Evolutionary conservation across 1,140 invertebrate species (phyloP), one percentile per base, ranked within the genome.

Genomic region (Nymphalis io): DNA sequence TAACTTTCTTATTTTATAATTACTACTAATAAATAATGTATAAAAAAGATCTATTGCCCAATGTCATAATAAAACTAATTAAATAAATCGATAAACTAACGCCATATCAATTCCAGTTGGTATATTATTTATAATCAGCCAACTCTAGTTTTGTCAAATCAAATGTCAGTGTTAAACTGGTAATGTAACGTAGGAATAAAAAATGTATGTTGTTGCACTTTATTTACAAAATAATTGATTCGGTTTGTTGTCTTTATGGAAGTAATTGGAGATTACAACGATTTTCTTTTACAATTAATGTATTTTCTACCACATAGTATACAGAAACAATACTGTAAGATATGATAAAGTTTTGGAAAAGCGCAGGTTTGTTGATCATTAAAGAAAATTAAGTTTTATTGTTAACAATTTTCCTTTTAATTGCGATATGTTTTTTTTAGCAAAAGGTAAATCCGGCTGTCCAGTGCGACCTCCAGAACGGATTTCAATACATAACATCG

Each of bases 311-410:
- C 12, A 20, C 13, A 70, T 55, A 63, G 39, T 64, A 12, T 27
- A 23, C 42, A 48, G 51, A 44, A 3, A 38, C 11, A 63, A 46
- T 40, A 21, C 8, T 62, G 15, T 72, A 61, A 46, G 39, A 85
- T 48, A 81, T 91, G 89, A 90, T 91, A 60, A 91, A 91, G 78
- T 91, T 91, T 74, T 91, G 89, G 89, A 91, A 91, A 81, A 91
- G 88, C 75, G 88, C 89, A 84, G 89, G 89, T 91, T 66, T 60
- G 63, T 71, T 53, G 27, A 27, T 55, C 20, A 39, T 6, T 27
- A n/a, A 55, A 23, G 15, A 55, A 16, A 15, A 51, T 51, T 48
- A 46, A 3, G 13, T 61, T 42, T 59, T 38, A 33, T n/a, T 60
- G 39, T 33, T 38, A 63, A 39, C 51, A 57, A 18, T 11, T 65